Evolutionary conservation across 2,888 invertebrate genomes (phyloP), one percentile per base, ranked within the genome.

Genomic region (Criorhina ranunculi): DNA sequence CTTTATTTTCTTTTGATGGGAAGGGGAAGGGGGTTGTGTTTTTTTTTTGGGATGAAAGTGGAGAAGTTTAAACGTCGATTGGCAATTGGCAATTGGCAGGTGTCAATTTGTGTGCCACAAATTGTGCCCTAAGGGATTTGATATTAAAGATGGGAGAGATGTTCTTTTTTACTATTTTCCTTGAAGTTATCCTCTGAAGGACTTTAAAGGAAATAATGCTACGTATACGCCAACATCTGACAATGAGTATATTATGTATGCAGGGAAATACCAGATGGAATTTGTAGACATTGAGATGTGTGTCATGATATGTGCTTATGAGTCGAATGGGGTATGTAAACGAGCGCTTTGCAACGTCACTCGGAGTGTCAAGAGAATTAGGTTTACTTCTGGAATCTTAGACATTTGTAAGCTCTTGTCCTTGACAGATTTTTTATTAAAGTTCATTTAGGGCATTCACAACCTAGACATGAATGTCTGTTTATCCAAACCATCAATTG

Each of bases 41-140:
- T n/a, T 72, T 35, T 3, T 35, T 46, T 9, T 12, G 9, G 33
- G 33, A n/a, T 59, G 33, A n/a, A 5, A 31, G 19, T 33, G 7
- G 17, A 55, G 17, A 33, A 19, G 49, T 37, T 49, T 17, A 37
- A 67, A 64, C 44, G 67, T 51, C 79, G 51, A 73, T 79, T 73
- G 73, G 15, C 62, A 57, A 73, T 79, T 73, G 73, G 15, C 62
- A 57, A 78, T 73, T 73, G 78, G 29, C 73, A 78, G 69, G 67
- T 78, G 78, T 53, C 72, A 81, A 72, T 46, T 66, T 72, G 53
- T 67, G 55, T 60, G 33, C 42, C 62, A 78, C 51, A 67, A 66
- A 66, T 82, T 72, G 57, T 24, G 19, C 51, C 59, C 77, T 12
- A 2, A 64, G 64, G 70, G 69, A 49, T 53, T 69, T 55, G 19